A percentile compares a stretch with the other conserved stretches of the same genome.
These are phyloP conservation scores for Tetraodon nigroviridis DNA, from an alignment of 2,113 vertebrate species.

Conservation along the genomic window DNA sequence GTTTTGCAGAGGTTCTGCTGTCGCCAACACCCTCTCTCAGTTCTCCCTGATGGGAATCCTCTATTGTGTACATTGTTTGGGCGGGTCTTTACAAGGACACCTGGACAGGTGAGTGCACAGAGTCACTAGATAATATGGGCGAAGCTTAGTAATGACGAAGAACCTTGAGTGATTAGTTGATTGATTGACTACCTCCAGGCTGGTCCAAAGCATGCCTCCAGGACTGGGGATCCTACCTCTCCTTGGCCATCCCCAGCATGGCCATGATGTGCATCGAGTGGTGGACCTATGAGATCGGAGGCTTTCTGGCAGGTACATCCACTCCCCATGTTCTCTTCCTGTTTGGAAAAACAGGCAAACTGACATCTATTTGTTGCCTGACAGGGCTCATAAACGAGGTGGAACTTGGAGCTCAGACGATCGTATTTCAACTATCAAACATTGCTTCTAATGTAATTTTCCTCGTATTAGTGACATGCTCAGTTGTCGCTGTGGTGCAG, in stretches of 20 bases:
- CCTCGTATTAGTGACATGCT: neutral
- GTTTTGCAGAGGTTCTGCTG: slow-evolving; percentile 80
- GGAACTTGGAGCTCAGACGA: slow-evolving; percentile 84
- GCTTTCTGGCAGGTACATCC: neutral
- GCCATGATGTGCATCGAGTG: neutral
- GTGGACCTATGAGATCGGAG: neutral
- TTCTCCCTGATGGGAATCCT: slow-evolving; percentile 75
- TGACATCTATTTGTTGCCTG: too few relatives aligned
- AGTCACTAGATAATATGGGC: too few relatives aligned
- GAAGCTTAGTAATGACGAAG: neutral
- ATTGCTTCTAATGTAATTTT: slow-evolving; percentile 81
- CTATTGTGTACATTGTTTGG: slow-evolving; percentile 74
- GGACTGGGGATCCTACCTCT: neutral
- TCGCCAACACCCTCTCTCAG: slow-evolving; percentile 80
- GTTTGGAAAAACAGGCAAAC: too few relatives aligned
- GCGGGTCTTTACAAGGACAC: slow-evolving; percentile 80
- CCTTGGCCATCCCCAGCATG: slow-evolving; percentile 60
- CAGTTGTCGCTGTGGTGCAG: neutral
- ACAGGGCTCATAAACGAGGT: slow-evolving; percentile 83
- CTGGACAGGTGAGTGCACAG: slow-evolving; percentile 78
- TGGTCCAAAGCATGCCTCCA: too few relatives aligned
- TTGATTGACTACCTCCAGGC: too few relatives aligned
- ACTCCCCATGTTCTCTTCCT: too few relatives aligned
- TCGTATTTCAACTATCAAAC: slow-evolving; percentile 76
- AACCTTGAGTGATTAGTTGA: neutral